A percentile compares a stretch with the other conserved stretches of the same genome.
Evolutionary conservation across 2,888 invertebrate genomes (phyloP).

Genomic region (Hemaris fuciformis): DNA sequence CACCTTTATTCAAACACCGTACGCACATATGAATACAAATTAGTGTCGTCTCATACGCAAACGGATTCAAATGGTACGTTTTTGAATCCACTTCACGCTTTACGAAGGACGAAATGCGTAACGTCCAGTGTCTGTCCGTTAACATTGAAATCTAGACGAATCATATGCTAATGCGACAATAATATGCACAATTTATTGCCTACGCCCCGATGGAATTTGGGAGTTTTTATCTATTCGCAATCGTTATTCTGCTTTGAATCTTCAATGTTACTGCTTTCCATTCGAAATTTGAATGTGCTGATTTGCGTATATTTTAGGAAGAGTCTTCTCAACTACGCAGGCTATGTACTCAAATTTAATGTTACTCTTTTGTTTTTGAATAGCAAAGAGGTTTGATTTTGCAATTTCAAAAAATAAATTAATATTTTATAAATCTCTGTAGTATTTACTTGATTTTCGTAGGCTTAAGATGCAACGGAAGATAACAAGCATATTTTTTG

Average conservation of each 20-base stretch:
- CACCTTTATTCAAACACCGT: constrained; percentile 57
- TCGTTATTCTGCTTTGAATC: neutral
- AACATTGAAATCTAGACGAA: constrained; percentile 10
- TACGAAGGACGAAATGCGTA: constrained; percentile 58
- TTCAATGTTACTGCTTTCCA: neutral
- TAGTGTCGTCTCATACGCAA: constrained; percentile 44
- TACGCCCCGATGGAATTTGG: constrained; percentile 1
- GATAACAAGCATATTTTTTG: too few species aligned
- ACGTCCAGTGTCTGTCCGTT: constrained; percentile 31
- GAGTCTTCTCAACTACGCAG: too few species aligned
- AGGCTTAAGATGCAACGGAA: too few species aligned
- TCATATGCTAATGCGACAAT: constrained; percentile 1
- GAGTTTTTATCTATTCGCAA: constrained; percentile 5
- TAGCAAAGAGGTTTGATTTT: too few species aligned
- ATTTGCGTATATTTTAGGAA: too few species aligned
- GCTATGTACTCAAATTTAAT: too few species aligned
- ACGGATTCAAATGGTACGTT: constrained; percentile 62
- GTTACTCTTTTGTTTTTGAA: too few species aligned
- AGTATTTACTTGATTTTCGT: too few species aligned
- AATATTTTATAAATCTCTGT: too few species aligned
- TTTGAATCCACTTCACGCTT: constrained; percentile 56
- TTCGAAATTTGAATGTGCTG: neutral
- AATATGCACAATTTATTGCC: neutral
- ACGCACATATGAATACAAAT: constrained; percentile 68
- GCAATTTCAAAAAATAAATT: too few species aligned